These are phyloP conservation scores for Heliopora coerulea DNA, from an alignment of 92 coral and sea anemone species.

Conservation along the genomic window DNA sequence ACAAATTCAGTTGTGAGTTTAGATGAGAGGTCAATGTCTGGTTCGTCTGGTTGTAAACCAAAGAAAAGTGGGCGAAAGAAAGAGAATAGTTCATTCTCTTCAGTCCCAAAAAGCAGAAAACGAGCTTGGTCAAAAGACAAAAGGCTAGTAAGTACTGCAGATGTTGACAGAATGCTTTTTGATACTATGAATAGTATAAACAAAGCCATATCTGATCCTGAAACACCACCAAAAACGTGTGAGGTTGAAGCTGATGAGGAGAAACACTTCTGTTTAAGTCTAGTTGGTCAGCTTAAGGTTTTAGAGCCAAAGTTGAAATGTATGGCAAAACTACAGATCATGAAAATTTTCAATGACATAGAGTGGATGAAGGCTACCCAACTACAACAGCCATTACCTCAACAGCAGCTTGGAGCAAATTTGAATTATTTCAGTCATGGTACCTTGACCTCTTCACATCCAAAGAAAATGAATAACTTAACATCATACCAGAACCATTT, in stretches of 20 bases:
- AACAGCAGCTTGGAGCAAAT: not conserved
- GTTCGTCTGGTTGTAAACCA: too few species aligned
- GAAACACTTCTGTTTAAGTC: not conserved
- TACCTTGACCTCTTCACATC: too few species aligned
- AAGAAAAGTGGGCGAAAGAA: too few species aligned
- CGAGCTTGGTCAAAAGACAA: slow-evolving; percentile 28
- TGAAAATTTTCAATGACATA: slow-evolving; percentile 38
- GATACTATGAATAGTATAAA: slow-evolving; percentile 23
- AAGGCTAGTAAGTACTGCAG: slow-evolving; percentile 3
- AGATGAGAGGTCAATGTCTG: too few species aligned
- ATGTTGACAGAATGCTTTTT: slow-evolving; percentile 30
- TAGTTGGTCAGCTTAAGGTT: slow-evolving; percentile 26
- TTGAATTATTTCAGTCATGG: too few species aligned
- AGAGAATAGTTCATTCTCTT: too few species aligned
- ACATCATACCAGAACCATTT: too few species aligned
- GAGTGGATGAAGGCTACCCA: slow-evolving; percentile 42
- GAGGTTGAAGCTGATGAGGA: slow-evolving; percentile 39
- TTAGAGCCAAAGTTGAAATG: slow-evolving; percentile 32
- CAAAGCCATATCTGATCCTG: slow-evolving; percentile 24
- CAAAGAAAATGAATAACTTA: too few species aligned
- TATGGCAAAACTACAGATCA: slow-evolving; percentile 39
- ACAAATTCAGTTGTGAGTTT: too few species aligned
- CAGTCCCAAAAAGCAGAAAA: slow-evolving; percentile 25
- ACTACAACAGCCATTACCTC: slow-evolving; percentile 2
- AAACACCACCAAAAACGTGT: slow-evolving; percentile 14